Conservation (phyloP, 1,140 invertebrate genomes). For the Saccostrea glomerata region DNA sequence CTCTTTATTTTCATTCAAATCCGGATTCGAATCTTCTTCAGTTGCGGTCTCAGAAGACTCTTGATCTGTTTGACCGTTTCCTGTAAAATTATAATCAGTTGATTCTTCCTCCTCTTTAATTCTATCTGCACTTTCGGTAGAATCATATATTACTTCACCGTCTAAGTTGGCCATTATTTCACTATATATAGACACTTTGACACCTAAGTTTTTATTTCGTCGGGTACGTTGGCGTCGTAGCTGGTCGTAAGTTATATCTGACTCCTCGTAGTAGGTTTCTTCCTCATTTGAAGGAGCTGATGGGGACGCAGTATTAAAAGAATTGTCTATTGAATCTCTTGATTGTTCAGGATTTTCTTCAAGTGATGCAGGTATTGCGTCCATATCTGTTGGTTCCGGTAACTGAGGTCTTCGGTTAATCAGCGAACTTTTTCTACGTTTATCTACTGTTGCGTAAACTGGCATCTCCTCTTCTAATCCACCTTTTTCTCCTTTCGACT, state of each 20-base stretch:
- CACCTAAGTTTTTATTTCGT: neutral
- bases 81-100: neutral
- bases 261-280: neutral
- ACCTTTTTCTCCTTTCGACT: neutral
- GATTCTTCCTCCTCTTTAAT: neutral
- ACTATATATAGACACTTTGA: slow-evolving; percentile 1
- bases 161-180: neutral
- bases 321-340: too few relatives aligned
- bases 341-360: neutral
- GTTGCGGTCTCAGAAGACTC: neutral
- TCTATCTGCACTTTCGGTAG: neutral
- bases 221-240: neutral
- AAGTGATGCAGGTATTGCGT: neutral
- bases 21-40: neutral
- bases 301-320: too few relatives aligned
- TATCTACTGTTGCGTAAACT: neutral
- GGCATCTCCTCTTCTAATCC: neutral
- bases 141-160: neutral
- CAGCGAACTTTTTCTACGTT: neutral
- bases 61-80: neutral
- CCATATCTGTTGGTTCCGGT: neutral
- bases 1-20: neutral
- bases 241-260: neutral
- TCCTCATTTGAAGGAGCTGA: neutral
- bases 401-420: neutral